Base-by-base conservation (phyloP, 2,113 vertebrate genomes). In the Pituophis catenifer region DNA sequence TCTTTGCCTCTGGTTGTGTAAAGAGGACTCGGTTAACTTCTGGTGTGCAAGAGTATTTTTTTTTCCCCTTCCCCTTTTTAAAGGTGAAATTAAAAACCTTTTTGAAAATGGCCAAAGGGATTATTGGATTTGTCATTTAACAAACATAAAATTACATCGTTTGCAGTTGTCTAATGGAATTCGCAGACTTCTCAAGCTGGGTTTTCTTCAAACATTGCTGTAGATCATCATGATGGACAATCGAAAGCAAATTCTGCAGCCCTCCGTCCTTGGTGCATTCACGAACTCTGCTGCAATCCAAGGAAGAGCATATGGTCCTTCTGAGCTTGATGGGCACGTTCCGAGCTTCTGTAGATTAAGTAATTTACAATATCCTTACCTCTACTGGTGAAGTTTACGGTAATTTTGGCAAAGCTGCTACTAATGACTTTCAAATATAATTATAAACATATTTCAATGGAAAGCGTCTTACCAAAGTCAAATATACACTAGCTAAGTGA, bases 381-480 rank as follows among this genome's bases (percentile, higher is more conserved):
- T 96, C 94, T 48, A 65, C 10, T 81, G 89, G 75, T 26, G 95
- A 90, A 57, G 9, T 91, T 94, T 87, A 26, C 70, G 50, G 89
- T 93, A 3, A 96, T 95, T 96, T 94, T 94, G 96, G 94, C 94
- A 95, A 75, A 96, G 94, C 94, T 94, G 81, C 93, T 95, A 94
- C 93, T 97, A 97, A 97, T 90, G 95, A 97, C 95, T 97, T 97
- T 96, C 93, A 97, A 97, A 97, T 95, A 96, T 96, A 97, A 97
- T 97, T 97, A 97, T 97, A 96, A 97, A 89, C 94, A 95, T 97
- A 97, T 97, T 98, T 97, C 94, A 96, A 95, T 95, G 95, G 94
- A 96, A 97, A 97, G 81, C 87, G 1, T 93, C 94, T 95, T 96
- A 95, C 97, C 96, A 97, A 97, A 97, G 96, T 98, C 97, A 97